These are phyloP conservation scores for Ridgeia piscesae DNA, from an alignment of 1,140 invertebrate species.

Conservation along the genomic window DNA sequence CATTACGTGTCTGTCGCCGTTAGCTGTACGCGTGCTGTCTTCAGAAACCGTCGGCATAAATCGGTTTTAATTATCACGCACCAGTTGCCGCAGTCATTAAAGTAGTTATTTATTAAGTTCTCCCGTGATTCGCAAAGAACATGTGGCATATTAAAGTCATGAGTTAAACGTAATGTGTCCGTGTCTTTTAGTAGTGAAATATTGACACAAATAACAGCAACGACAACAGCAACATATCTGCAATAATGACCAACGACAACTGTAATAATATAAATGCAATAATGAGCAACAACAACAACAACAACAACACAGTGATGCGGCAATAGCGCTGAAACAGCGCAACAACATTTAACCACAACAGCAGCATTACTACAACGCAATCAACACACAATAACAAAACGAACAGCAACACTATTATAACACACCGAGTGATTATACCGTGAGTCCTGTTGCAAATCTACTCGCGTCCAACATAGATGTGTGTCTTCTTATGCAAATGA, in stretches of 20 bases:
- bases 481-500: too few relatives aligned
- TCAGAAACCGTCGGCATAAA: background rate
- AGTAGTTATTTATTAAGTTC: background rate
- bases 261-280: background rate
- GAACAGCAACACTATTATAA: too few relatives aligned
- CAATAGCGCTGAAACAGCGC: too few relatives aligned
- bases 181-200: background rate
- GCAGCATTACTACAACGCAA: too few relatives aligned
- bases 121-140: background rate
- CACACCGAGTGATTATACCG: too few relatives aligned
- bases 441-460: too few relatives aligned
- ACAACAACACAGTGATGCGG: too few relatives aligned
- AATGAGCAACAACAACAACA: too few relatives aligned
- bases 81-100: background rate
- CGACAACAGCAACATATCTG: background rate
- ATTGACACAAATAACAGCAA: background rate
- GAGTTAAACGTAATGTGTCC: background rate
- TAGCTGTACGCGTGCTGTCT: background rate
- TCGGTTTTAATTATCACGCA: background rate
- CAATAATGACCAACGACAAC: too few relatives aligned
- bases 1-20: background rate
- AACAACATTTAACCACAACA: too few relatives aligned
- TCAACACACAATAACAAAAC: too few relatives aligned
- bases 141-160: background rate
- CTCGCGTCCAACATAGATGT: too few relatives aligned